Evolutionary conservation across 2,797 vertebrate species (phyloP), one percentile per base, ranked within the genome.

Genomic region (Lepidocolaptes lacrymiger): DNA sequence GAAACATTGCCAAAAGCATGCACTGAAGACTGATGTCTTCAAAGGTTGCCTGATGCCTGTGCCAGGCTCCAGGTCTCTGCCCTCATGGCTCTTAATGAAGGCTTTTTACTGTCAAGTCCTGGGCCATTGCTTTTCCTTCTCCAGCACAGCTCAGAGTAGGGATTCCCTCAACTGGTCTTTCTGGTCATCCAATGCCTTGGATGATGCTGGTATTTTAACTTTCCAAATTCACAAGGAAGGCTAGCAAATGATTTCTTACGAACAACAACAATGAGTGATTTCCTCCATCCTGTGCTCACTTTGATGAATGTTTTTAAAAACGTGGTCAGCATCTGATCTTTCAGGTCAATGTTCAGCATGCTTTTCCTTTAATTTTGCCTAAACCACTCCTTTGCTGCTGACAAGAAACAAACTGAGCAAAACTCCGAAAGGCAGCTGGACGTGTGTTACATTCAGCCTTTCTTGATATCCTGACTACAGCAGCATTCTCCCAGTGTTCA

Each of bases 311-410:
- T 64, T 88, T 93, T 83, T 21, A 4, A 88, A 93, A 91, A 59
- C 14, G 27, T 78, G 75, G 61, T 24, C 81, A 77, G 41, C 3
- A 0, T 87, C 48, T 93, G 67, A 76, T 93, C 68, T 89, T 89
- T 75, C 72, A 89, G 87, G 75, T 88, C 84, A 91, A 68, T 58
- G 85, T 61, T 82, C 91, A 95, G 64, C 56, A 44, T 66, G 59
- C n/a, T 80, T 91, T 85, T 92, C 91, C 82, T 89, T 90, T 94
- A 95, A 61, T 87, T 96, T 95, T 95, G 64, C 37, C 76, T 76
- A 75, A 43, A 28, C 89, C 79, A 32, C 54, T 92, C 48, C 67
- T 85, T 85, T 43, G 46, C 41, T 4, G 8, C 66, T 85, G 82
- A 85, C 46, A 88, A 89, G 89, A 71, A 88, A 72, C 87, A 87